Evolutionary conservation across 2,113 vertebrate genomes (phyloP).

Genomic region (Papio anubis): DNA sequence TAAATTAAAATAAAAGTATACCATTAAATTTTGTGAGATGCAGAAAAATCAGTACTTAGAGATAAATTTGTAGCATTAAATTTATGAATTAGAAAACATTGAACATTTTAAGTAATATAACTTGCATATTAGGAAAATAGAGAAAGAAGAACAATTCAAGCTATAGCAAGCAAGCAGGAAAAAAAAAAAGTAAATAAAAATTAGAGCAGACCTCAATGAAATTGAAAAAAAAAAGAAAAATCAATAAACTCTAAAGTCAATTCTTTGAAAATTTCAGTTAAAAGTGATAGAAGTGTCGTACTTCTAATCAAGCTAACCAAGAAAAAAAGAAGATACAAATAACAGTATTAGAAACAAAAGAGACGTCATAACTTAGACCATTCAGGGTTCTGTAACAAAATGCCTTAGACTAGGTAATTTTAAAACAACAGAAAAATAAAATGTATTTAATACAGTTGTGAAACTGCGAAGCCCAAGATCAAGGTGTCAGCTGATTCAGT

Average conservation of each 20-base stretch:
- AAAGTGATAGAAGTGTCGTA: background rate
- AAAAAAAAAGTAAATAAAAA: background rate
- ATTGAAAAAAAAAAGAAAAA: background rate
- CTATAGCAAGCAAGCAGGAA: background rate
- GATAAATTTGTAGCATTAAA: background rate
- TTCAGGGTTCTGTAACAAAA: background rate
- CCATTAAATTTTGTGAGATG: background rate
- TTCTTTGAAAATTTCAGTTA: background rate
- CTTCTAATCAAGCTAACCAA: background rate
- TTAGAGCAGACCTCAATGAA: background rate
- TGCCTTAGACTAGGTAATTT: background rate
- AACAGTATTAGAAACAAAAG: background rate
- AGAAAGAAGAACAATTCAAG: background rate
- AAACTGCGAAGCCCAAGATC: background rate
- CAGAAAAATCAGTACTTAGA: background rate
- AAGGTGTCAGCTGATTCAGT: background rate
- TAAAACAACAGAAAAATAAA: background rate
- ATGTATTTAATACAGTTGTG: background rate
- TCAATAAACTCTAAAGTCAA: background rate
- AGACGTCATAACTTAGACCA: fast-evolving
- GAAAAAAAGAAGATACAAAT: background rate
- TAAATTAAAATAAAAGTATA: background rate
- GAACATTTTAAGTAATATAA: background rate
- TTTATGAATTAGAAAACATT: background rate
- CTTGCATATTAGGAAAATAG: background rate